These are phyloP conservation scores for Clarias pachynema DNA, from an alignment of 2,797 vertebrate species.

Conservation along the genomic window DNA sequence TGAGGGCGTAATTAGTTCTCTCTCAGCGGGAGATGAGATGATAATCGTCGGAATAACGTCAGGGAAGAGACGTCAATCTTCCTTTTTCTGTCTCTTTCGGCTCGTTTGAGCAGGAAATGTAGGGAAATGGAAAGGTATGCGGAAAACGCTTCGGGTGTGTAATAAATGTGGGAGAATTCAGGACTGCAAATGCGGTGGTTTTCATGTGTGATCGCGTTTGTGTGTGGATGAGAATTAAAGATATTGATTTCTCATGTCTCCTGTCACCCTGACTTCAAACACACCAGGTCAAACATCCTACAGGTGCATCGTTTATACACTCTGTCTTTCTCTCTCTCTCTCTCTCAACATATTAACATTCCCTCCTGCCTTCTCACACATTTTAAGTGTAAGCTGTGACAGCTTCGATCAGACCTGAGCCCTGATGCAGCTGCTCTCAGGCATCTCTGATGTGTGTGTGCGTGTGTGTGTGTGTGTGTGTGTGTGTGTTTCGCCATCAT, in stretches of 20 bases:
- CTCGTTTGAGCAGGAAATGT: slow-evolving; percentile 6
- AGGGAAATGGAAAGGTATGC: not conserved
- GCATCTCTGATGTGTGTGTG: slow-evolving; percentile 54
- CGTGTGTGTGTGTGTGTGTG: not conserved
- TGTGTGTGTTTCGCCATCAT: not conserved
- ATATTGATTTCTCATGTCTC: slow-evolving; percentile 41
- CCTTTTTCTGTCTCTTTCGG: slow-evolving; percentile 11
- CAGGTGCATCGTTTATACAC: not conserved
- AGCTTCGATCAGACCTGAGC: slow-evolving; percentile 43
- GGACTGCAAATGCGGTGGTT: not conserved
- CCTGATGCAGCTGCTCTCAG: slow-evolving; percentile 54
- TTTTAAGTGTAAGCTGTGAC: slow-evolving; percentile 38
- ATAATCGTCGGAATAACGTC: slow-evolving; percentile 62
- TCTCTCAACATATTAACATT: slow-evolving; percentile 22
- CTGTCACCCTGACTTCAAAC: slow-evolving; percentile 60
- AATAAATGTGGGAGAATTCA: not conserved
- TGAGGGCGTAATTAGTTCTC: slow-evolving; percentile 80
- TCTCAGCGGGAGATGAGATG: slow-evolving; percentile 79
- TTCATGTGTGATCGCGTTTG: not conserved
- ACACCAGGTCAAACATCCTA: slow-evolving; percentile 30
- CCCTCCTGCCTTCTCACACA: slow-evolving; percentile 45
- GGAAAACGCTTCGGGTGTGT: not conserved
- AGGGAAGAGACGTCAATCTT: slow-evolving; percentile 30
- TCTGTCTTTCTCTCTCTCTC: slow-evolving; percentile 25
- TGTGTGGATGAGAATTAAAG: not conserved